Conservation (phyloP, 2,797 vertebrate species). For the Cottoperca gobio region DNA sequence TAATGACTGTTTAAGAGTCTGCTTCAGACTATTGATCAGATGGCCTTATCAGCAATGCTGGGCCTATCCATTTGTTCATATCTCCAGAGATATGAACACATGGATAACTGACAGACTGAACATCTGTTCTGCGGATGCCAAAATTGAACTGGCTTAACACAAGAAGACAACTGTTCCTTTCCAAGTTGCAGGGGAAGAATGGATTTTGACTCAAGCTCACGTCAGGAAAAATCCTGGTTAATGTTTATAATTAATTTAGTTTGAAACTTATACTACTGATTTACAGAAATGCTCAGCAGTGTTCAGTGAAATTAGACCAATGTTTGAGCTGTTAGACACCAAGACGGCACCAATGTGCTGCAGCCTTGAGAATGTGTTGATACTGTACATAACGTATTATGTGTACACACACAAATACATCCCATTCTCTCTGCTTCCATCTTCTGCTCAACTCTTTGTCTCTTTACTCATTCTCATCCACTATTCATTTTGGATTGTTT, state of each 20-base stretch:
- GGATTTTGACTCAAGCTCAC: not conserved
- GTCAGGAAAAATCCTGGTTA: constrained; percentile 10
- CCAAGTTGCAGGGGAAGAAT: not conserved
- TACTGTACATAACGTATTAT: not conserved
- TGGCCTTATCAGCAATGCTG: constrained; percentile 49
- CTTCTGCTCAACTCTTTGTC: not conserved
- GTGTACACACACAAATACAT: not conserved
- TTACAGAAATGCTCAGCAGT: not conserved
- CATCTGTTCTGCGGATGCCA: constrained; percentile 38
- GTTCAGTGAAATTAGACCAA: not conserved
- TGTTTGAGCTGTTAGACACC: not conserved
- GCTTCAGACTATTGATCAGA: constrained; percentile 73
- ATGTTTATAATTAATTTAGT: constrained; percentile 8
- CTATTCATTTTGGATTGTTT: not conserved
- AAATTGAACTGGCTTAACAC: constrained; percentile 23
- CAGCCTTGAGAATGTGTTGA: not conserved
- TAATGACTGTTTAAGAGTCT: constrained; percentile 78
- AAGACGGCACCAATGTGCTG: not conserved
- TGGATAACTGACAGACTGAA: constrained; percentile 47
- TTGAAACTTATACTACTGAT: constrained; percentile 1
- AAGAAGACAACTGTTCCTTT: constrained; percentile 20
- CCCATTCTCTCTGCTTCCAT: not conserved
- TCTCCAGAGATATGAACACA: constrained; percentile 54
- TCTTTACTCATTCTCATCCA: not conserved
- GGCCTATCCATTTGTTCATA: constrained; percentile 42